Base-by-base conservation (phyloP, 2,113 vertebrate genomes). In the Upupa epops region DNA sequence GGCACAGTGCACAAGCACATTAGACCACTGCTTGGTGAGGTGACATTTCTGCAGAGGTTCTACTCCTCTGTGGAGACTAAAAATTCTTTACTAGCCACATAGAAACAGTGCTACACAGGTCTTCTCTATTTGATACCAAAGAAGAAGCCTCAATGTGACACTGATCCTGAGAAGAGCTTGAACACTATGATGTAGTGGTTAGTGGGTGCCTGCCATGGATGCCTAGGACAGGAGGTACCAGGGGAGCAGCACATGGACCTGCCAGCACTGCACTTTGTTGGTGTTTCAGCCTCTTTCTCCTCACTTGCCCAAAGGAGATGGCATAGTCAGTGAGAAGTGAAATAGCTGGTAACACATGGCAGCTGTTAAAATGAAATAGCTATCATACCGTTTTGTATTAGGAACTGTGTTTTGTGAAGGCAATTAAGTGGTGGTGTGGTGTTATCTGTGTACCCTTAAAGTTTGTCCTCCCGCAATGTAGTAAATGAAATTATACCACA, bases 181-280 rank as follows among this genome's bases (percentile, higher is more conserved):
- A 58, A 48, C 12, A 12, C 12, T 21, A 25, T 1, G 2, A 24
- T 0, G 4, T 37, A 18, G 13, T 3, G 2, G 25, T 40, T 36
- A 40, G 13, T 0, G 1, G 45, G 7, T 24, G 21, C 13, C 49
- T 74, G 54, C 13, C 31, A 18, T 6, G 46, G 59, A 20, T 45
- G 34, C 12, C 36, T 34, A 25, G 61, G 61, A 24, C n/a, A 34
- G 55, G 49, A 58, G n/a, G n/a, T 20, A 25, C 49, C 51, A 36
- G 26, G 1, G 0, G 48, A 48, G 29, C 55, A 80, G 31, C 3
- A 0, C 6, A 1, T 2, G 2, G 29, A 25, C 21, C 68, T 48
- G 22, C 51, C 42, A 46, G 25, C 18, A 17, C 25, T 7, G 40
- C 3, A 1, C 42, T 56, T 48, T 11, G 32, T 29, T 32, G 24